A percentile compares a stretch with the other conserved stretches of the same genome.
These are phyloP conservation scores for Chaetops frenatus DNA, from an alignment of 2,113 vertebrate genomes.

Conservation along the genomic window DNA sequence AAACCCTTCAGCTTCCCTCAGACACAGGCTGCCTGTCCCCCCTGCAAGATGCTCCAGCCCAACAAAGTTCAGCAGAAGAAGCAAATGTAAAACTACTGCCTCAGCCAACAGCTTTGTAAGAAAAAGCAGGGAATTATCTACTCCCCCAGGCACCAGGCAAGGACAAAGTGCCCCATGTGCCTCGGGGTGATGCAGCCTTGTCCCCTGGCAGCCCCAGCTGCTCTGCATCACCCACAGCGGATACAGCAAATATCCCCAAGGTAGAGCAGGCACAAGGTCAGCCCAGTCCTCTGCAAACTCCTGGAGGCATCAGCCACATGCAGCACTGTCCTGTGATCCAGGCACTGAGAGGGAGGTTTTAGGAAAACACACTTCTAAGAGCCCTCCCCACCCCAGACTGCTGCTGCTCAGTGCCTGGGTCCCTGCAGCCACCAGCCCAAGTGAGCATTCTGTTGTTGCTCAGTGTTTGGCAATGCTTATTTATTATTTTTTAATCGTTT, in stretches of 20 bases:
- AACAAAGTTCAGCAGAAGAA: neutral
- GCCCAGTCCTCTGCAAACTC: neutral
- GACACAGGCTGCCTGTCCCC: rapidly evolving
- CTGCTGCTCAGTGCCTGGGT: neutral
- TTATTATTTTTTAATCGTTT: neutral
- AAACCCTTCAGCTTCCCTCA: neutral
- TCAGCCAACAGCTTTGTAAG: neutral
- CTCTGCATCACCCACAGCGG: rapidly evolving
- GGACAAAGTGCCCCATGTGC: neutral
- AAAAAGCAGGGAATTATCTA: neutral
- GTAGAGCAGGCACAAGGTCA: neutral
- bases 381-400: neutral
- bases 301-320: neutral
- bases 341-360: neutral
- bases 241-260: neutral
- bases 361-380: neutral
- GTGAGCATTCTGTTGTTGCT: neutral
- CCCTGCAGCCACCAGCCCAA: neutral
- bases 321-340: neutral
- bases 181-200: rapidly evolving
- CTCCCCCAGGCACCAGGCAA: neutral
- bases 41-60: neutral
- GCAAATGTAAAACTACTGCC: neutral
- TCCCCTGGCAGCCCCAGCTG: neutral
- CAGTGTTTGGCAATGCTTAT: neutral